These are phyloP conservation scores for Phaethon lepturus DNA, from an alignment of 2,113 vertebrate genomes.

Conservation along the genomic window DNA sequence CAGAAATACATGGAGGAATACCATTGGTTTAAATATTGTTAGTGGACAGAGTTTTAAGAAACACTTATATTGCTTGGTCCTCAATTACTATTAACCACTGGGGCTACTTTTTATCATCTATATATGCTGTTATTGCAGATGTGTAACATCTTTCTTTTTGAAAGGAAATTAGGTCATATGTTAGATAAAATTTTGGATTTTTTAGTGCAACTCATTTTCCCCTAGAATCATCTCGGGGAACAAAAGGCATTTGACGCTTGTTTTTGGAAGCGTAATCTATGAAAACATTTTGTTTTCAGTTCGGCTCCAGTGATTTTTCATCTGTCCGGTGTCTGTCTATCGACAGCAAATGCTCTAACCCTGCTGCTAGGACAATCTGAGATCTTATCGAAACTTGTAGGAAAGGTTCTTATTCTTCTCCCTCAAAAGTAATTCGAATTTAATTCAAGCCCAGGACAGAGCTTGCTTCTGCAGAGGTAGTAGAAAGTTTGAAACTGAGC, in stretches of 20 bases:
- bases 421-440: background rate
- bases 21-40: background rate
- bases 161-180: background rate
- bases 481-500: background rate
- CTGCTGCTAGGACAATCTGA: slow-evolving; percentile 39
- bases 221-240: background rate
- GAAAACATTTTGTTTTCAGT: background rate
- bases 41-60: background rate
- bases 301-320: background rate
- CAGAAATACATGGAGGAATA: background rate
- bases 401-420: background rate
- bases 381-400: slow-evolving; percentile 9
- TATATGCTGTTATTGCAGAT: background rate
- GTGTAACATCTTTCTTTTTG: background rate
- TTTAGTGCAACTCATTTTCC: background rate
- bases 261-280: background rate
- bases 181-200: background rate
- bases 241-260: background rate
- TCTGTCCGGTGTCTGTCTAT: slow-evolving; percentile 19
- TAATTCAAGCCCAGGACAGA: background rate
- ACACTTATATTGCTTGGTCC: background rate
- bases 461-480: background rate
- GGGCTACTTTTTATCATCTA: background rate
- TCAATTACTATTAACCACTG: background rate
- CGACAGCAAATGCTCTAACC: slow-evolving; percentile 2